phyloP scores from a whole-genome alignment of 1,140 invertebrate species.

The Melipona quadrifasciata region DNA sequence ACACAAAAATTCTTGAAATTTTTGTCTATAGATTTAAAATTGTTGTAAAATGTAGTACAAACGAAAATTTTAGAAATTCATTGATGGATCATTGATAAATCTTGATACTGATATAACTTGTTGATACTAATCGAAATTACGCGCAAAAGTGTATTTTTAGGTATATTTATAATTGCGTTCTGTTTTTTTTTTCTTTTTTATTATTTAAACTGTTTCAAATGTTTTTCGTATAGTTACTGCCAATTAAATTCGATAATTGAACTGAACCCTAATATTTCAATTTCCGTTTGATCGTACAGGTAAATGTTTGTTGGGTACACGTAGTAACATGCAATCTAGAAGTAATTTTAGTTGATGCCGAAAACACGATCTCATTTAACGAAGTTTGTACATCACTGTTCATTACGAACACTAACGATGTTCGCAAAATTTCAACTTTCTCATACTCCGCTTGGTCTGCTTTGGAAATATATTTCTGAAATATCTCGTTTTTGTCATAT shows the following conservation, averaged over 20 bases:
- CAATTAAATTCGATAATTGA: not conserved
- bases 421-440: not conserved
- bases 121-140: no score
- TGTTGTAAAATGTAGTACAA: not conserved
- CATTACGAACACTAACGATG: not conserved
- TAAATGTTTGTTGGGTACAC: conserved; percentile 13
- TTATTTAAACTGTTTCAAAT: no score
- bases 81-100: not conserved
- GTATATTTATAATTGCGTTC: not conserved
- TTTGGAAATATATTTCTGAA: not conserved
- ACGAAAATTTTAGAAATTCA: not conserved
- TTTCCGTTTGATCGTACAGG: conserved; percentile 2
- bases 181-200: not conserved
- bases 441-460: not conserved
- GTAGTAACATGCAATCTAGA: conserved; percentile 23
- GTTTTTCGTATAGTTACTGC: not conserved
- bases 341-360: conserved; percentile 33
- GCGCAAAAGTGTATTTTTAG: no score
- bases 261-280: conserved; percentile 7
- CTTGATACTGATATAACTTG: not conserved
- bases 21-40: not conserved
- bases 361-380: conserved; percentile 18
- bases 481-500: not conserved
- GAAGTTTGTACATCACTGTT: conserved; percentile 13
- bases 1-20: not conserved